Evolutionary conservation across 2,888 invertebrate genomes (phyloP), one percentile per base, ranked within the genome.

Genomic region (Cataglyphis rosenhaueri): DNA sequence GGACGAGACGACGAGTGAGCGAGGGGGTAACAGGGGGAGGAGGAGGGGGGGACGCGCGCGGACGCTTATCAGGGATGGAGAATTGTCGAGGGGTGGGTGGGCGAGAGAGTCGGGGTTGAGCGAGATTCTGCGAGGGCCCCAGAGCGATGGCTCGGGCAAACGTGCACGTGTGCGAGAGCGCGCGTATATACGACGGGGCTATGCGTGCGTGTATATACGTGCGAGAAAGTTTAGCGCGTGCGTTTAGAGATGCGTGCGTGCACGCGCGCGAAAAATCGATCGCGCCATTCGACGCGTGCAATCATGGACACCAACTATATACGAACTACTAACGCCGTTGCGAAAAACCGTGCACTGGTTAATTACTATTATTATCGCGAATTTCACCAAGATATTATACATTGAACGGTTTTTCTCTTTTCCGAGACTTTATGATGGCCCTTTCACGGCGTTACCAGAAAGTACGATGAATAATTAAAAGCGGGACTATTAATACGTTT

Each of bases 41-140:
- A 29, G 48, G 68, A 48, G 57, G 66, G 75, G 82, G 82, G 86
- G 75, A 86, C 95, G 93, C 84, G 83, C 94, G 90, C 94, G 94
- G 95, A 91, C 91, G 91, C 93, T 94, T 87, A 87, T 87, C 85
- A 88, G 86, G 86, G 88, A 84, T 88, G 87, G 88, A 85, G 95
- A 95, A 95, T 95, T 94, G 95, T 86, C 91, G 90, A 90, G 86
- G 85, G 86, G 83, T 61, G 66, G 66, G 85, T 68, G 71, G 75
- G 84, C 82, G 81, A 83, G 82, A 81, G 95, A 93, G 81, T 68
- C 94, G 91, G 94, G 95, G 91, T 85, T 85, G 90, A 78, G 81
- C 61, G 78, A 87, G 84, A 89, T 88, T 91, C 85, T 89, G 89
- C 88, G 89, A 89, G 91, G 90, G 89, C 86, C 8, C 90, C 84